phyloP scores from a whole-genome alignment of 2,113 vertebrate species.

The Urocolius indicus region DNA sequence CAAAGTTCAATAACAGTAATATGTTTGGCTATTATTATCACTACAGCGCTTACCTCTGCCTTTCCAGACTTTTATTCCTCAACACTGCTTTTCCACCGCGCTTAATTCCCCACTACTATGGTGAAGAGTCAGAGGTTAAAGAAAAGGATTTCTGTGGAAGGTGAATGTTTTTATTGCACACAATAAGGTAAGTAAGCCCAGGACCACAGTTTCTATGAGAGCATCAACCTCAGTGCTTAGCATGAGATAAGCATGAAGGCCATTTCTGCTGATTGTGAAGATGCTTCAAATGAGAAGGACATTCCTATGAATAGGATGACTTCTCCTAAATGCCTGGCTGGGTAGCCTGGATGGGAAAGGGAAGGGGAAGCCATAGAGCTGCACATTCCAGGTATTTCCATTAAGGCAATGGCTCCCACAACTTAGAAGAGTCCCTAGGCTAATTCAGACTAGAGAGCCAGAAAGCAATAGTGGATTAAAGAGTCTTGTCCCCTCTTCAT shows the following conservation, averaged over 20 bases:
- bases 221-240: neutral
- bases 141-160: neutral
- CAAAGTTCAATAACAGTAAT: neutral
- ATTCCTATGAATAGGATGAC: neutral
- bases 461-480: conserved; percentile 1
- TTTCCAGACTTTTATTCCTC: neutral
- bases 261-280: neutral
- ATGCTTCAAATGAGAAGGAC: neutral
- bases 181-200: neutral
- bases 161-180: neutral
- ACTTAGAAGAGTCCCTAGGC: neutral
- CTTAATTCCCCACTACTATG: neutral
- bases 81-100: neutral
- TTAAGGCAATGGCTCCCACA: neutral
- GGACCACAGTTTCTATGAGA: neutral
- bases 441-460: neutral
- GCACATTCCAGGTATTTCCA: neutral
- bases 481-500: neutral
- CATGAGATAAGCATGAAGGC: neutral
- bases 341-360: neutral
- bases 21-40: neutral
- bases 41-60: neutral
- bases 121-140: neutral
- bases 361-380: neutral
- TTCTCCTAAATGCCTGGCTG: neutral